phyloP scores from a whole-genome alignment of 2,797 vertebrate species.

The Kryptolebias ocellatus region DNA sequence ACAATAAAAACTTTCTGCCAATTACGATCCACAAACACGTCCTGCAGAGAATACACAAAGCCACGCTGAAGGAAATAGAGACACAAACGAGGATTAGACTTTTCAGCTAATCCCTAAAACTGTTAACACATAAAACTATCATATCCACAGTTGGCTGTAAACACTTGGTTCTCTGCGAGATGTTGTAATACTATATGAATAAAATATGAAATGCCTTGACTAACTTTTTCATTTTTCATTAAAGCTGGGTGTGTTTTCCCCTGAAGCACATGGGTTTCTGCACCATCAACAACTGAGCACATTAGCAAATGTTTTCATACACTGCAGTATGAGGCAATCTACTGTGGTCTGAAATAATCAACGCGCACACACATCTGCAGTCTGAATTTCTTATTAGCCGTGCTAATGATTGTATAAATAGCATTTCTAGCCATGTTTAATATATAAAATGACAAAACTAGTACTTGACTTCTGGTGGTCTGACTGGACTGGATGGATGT shows the following conservation, averaged over 20 bases:
- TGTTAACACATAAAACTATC: slow-evolving; percentile 21
- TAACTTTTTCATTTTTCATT: not conserved
- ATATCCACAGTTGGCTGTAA: slow-evolving; percentile 29
- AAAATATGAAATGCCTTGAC: slow-evolving; percentile 18
- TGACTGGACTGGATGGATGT: no score
- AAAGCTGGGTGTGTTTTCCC: not conserved
- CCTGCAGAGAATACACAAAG: slow-evolving; percentile 44
- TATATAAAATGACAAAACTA: no score
- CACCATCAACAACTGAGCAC: not conserved
- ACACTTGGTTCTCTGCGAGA: not conserved
- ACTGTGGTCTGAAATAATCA: slow-evolving; percentile 10
- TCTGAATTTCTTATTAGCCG: no score
- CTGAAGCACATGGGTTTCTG: slow-evolving; percentile 5
- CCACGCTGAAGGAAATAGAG: slow-evolving; percentile 31
- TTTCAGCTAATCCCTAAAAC: slow-evolving; percentile 40
- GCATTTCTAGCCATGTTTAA: no score
- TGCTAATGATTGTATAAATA: no score
- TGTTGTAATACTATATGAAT: slow-evolving; percentile 14
- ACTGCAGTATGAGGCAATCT: not conserved
- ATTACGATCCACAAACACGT: slow-evolving; percentile 49
- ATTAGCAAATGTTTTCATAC: not conserved
- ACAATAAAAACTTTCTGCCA: slow-evolving; percentile 54
- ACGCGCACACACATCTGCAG: not conserved
- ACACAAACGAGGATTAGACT: slow-evolving; percentile 28
- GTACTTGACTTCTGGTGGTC: no score